phyloP scores from a whole-genome alignment of 2,113 vertebrate genomes.

The Myiozetetes cayanensis region DNA sequence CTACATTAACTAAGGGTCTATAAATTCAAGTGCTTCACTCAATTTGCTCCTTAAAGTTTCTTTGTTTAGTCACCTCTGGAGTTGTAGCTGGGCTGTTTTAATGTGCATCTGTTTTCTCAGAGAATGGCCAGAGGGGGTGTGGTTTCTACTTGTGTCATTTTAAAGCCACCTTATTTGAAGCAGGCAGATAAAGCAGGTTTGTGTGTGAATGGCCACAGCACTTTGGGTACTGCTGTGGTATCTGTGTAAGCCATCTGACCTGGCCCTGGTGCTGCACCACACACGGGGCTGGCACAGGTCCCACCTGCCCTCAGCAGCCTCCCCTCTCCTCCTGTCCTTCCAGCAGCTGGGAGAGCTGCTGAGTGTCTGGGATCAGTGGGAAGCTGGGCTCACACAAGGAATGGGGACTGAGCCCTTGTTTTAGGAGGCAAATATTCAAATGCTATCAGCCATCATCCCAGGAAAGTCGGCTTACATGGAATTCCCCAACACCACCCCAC shows the following conservation, averaged over 20 bases:
- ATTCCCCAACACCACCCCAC: background rate
- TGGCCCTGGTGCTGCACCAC: background rate
- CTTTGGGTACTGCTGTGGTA: fast-evolving
- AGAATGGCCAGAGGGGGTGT: background rate
- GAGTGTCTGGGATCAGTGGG: background rate
- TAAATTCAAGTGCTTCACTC: background rate
- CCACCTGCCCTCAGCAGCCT: fast-evolving
- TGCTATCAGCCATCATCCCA: background rate
- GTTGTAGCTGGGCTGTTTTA: background rate
- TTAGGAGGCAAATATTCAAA: background rate
- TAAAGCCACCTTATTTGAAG: background rate
- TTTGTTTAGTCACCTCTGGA: background rate
- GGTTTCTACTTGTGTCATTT: background rate
- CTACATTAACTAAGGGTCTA: background rate
- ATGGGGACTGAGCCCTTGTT: background rate
- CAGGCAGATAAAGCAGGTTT: background rate
- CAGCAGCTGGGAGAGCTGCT: background rate
- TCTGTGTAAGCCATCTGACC: background rate
- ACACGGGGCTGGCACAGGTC: fast-evolving
- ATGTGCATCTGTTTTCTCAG: background rate
- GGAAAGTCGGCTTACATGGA: background rate
- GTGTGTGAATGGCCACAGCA: background rate
- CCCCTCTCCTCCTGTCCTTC: background rate
- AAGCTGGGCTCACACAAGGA: background rate
- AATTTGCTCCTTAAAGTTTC: background rate